phyloP scores from a whole-genome alignment of 2,113 vertebrate genomes.

The Bufo gargarizans region DNA sequence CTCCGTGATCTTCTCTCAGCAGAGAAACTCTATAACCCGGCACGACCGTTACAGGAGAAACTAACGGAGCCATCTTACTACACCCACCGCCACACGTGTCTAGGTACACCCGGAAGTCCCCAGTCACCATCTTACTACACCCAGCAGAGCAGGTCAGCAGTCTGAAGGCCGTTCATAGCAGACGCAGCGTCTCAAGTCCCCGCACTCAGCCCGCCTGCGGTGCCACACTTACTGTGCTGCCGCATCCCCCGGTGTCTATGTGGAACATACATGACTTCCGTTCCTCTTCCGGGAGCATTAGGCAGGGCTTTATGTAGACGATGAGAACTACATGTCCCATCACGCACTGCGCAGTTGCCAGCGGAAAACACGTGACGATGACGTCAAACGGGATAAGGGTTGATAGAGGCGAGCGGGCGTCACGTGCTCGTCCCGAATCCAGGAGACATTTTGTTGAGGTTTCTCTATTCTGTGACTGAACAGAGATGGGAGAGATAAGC shows the following conservation, averaged over 20 bases:
- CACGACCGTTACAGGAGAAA: no score
- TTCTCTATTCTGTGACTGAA: background rate
- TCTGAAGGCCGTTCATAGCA: background rate
- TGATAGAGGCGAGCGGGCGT: no score
- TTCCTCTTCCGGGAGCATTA: slow-evolving; percentile 26
- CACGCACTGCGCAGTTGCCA: background rate
- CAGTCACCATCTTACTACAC: slow-evolving; percentile 49
- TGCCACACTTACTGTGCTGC: slow-evolving; percentile 6
- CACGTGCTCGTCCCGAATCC: background rate
- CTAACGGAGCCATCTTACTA: slow-evolving; percentile 20
- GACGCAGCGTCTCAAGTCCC: no score
- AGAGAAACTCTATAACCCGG: no score
- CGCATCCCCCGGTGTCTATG: slow-evolving; percentile 9
- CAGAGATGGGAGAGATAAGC: no score
- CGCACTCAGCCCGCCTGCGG: background rate
- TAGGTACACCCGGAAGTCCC: slow-evolving; percentile 21
- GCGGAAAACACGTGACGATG: no score
- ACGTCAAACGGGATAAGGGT: background rate
- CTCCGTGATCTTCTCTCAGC: no score
- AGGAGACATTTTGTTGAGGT: background rate
- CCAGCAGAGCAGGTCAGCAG: background rate
- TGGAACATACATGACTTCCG: background rate
- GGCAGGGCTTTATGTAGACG: slow-evolving; percentile 20
- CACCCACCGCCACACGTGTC: slow-evolving; percentile 1
- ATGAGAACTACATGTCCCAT: slow-evolving; percentile 20